phyloP scores from a whole-genome alignment of 2,113 vertebrate species.

The Rattus norvegicus region DNA sequence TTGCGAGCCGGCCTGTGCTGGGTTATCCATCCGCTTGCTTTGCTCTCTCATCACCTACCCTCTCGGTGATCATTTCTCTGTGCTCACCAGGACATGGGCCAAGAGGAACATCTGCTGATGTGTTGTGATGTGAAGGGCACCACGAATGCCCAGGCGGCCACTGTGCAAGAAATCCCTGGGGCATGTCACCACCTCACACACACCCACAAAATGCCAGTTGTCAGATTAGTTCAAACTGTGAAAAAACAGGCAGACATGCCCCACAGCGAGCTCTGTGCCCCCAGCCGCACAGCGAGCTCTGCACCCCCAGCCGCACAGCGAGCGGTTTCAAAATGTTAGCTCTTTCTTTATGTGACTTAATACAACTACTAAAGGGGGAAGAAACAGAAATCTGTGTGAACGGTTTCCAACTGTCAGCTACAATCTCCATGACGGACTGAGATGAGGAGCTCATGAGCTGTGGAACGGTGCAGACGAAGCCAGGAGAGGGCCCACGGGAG shows the following conservation, averaged over 20 bases:
- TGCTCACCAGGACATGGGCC: background rate
- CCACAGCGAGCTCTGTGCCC: no score
- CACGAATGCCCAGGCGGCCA: background rate
- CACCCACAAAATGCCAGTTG: conserved; percentile 65
- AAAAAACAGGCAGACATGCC: conserved; percentile 73
- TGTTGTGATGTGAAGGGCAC: background rate
- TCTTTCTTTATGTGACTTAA: conserved; percentile 82
- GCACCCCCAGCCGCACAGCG: background rate
- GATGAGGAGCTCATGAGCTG: conserved; percentile 50
- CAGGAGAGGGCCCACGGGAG: conserved; percentile 24
- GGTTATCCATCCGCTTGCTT: no score
- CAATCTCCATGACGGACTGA: conserved; percentile 76
- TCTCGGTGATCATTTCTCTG: background rate
- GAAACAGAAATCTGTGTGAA: conserved; percentile 84
- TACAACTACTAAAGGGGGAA: conserved; percentile 80
- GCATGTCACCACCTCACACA: background rate
- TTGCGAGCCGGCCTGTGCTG: background rate
- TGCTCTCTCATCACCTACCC: background rate
- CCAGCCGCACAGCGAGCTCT: no score
- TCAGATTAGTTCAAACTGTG: conserved; percentile 83
- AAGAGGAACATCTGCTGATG: background rate
- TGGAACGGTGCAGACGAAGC: conserved; percentile 61
- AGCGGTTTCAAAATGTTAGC: conserved; percentile 79
- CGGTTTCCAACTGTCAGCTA: conserved; percentile 84
- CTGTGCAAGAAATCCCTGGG: background rate